These are phyloP conservation scores for Colinus virginianus DNA, from an alignment of 2,113 vertebrate species.

Conservation along the genomic window DNA sequence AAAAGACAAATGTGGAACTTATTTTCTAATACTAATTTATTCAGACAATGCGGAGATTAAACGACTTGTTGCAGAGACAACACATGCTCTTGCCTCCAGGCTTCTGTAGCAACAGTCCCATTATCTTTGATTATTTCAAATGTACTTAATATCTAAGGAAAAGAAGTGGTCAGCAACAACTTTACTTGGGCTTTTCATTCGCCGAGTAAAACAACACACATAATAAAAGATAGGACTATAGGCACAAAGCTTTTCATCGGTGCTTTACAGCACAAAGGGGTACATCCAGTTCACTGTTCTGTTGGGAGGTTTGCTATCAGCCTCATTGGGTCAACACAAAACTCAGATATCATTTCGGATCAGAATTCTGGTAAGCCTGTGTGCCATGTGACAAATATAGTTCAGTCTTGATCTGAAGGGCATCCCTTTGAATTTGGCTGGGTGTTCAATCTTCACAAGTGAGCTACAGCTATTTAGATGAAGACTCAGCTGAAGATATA, in stretches of 20 bases:
- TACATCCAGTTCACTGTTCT: accelerated
- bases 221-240: neutral
- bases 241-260: neutral
- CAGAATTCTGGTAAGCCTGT: neutral
- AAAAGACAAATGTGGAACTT: neutral
- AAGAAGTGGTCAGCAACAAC: neutral
- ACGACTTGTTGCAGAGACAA: neutral
- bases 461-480: neutral
- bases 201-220: neutral
- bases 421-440: neutral
- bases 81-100: neutral
- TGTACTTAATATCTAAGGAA: neutral
- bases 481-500: neutral
- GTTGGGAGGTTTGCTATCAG: neutral
- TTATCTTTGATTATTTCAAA: neutral
- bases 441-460: neutral
- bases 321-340: neutral
- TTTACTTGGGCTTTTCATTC: neutral
- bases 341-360: no score
- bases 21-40: neutral
- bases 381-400: neutral
- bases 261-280: neutral
- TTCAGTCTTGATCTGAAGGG: neutral
- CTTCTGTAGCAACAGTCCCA: neutral
- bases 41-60: neutral